These are phyloP conservation scores for Acromyrmex heyeri DNA, from an alignment of 1,140 invertebrate species.

Conservation along the genomic window DNA sequence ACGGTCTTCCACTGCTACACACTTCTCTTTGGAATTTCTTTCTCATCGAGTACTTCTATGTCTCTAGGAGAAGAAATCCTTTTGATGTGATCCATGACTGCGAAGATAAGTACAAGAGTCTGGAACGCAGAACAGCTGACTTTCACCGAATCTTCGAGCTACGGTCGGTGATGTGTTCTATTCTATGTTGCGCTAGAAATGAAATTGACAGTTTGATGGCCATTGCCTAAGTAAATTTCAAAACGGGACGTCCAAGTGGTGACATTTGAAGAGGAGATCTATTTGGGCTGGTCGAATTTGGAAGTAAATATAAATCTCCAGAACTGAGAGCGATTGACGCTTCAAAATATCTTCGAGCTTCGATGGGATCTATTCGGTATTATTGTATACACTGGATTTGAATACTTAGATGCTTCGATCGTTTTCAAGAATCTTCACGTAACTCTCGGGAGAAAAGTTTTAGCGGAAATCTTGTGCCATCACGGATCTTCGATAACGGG, in stretches of 20 bases:
- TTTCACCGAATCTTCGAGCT: background rate
- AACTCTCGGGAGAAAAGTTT: background rate
- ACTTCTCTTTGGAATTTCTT: background rate
- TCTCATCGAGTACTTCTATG: background rate
- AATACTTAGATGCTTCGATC: background rate
- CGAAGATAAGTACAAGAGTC: background rate
- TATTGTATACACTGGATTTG: background rate
- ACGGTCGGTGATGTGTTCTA: background rate
- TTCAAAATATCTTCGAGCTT: conserved; percentile 1
- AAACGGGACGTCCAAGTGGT: background rate
- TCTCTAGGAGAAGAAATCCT: background rate
- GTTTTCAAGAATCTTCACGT: background rate
- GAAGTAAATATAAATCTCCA: conserved; percentile 2
- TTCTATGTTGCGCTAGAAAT: background rate
- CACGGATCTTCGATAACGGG: conserved; percentile 24
- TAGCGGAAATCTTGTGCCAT: background rate
- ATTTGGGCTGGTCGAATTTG: background rate
- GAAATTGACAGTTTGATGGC: background rate
- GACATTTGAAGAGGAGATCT: background rate
- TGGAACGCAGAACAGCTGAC: too few species aligned
- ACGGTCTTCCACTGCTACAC: background rate
- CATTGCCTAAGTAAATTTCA: background rate
- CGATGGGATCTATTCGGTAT: background rate
- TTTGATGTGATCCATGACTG: background rate
- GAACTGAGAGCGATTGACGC: background rate